Evolutionary conservation across 2,113 vertebrate species (phyloP).

Genomic region (Plotosus lineatus): DNA sequence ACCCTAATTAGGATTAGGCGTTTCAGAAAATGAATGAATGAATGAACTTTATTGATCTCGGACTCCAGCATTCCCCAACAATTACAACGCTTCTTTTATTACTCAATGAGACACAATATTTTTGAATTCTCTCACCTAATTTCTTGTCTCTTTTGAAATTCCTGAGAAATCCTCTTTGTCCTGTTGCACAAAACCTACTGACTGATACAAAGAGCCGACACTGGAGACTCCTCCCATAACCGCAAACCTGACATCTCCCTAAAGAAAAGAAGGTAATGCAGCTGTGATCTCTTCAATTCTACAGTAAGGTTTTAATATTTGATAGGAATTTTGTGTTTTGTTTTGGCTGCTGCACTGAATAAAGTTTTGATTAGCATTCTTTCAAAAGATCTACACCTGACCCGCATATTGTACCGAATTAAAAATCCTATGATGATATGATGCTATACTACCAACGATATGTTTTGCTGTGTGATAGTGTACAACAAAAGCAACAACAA

Average conservation of each 20-base stretch:
- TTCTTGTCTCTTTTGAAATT: background rate
- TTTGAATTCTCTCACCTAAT: background rate
- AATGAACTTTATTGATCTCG: background rate
- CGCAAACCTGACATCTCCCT: background rate
- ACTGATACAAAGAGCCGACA: background rate
- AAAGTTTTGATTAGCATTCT: too few relatives aligned
- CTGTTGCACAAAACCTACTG: background rate
- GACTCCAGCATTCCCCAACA: background rate
- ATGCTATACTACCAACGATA: background rate
- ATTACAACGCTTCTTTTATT: background rate
- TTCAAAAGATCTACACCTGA: too few relatives aligned
- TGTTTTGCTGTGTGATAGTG: background rate
- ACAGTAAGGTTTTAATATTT: too few relatives aligned
- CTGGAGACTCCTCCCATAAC: background rate
- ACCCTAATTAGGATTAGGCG: too few relatives aligned
- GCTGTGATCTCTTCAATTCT: constrained; percentile 60
- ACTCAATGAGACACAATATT: background rate
- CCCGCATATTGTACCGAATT: too few relatives aligned
- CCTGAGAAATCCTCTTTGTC: background rate
- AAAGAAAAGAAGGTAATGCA: background rate
- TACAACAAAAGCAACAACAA: background rate
- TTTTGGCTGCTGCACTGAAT: too few relatives aligned
- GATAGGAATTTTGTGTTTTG: too few relatives aligned
- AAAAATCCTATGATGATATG: background rate
- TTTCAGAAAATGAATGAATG: too few relatives aligned